Evolutionary conservation across 2,113 vertebrate genomes (phyloP).

Genomic region (Halcyon malimbica): DNA sequence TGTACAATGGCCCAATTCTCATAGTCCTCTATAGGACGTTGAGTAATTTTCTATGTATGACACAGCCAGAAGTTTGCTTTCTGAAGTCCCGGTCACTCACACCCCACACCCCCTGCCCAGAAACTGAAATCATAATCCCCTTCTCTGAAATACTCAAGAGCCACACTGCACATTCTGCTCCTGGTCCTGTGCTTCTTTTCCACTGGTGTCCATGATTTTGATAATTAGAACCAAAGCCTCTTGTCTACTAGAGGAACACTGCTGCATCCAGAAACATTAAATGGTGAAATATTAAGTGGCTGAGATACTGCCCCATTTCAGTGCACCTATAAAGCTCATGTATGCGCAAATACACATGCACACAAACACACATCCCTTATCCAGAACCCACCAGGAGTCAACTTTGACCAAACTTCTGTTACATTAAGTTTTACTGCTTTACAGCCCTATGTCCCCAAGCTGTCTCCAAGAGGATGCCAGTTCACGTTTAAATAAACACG

Average conservation of each 20-base stretch:
- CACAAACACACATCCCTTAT: not conserved
- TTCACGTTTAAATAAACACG: not conserved
- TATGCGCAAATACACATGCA: not conserved
- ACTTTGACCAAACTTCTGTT: not conserved
- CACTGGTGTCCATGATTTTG: not conserved
- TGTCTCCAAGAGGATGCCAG: not conserved
- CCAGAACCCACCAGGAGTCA: not conserved
- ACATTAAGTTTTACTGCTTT: not conserved
- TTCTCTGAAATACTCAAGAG: not conserved
- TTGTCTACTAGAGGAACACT: not conserved
- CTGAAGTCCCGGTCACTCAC: not conserved
- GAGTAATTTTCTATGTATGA: not conserved
- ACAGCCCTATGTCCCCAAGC: not conserved
- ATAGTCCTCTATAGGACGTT: not conserved
- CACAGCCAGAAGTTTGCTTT: not conserved
- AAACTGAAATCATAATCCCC: not conserved
- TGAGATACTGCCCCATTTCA: not conserved
- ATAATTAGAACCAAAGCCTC: not conserved
- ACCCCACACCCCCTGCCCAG: not conserved
- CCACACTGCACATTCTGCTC: not conserved
- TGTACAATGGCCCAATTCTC: not conserved
- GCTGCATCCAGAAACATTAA: not conserved
- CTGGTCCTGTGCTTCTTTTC: not conserved
- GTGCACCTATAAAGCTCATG: not conserved
- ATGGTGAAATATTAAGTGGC: not conserved